Base-by-base conservation (phyloP, 1,140 invertebrate genomes). In the Prorops nasuta region DNA sequence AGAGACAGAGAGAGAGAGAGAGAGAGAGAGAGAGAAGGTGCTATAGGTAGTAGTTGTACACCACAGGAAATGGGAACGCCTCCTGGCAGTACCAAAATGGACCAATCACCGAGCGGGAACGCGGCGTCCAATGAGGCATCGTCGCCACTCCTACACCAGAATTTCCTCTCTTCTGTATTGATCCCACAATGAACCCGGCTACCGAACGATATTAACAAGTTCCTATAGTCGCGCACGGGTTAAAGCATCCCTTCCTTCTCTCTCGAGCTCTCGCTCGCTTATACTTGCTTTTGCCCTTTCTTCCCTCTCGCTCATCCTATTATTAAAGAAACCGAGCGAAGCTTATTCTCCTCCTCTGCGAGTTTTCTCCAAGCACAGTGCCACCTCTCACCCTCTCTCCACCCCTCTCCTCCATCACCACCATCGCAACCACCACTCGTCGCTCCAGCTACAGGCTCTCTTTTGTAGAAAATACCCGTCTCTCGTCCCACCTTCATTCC, bases 111-210 rank as follows among this genome's bases (percentile, higher is more conserved):
- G 24, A 10, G 36, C 62, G 34, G 51, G 51, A 47, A 49, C 34
- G 28, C 53, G 36, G 39, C 66, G 58, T 64, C 76, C 76, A 76
- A 78, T 78, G 56, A 70, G 67, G 43, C 63, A 52, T 46, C 66
- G 55, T 58, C 59, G 73, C 73, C 73, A 74, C 76, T 77, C 71
- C 76, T 72, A 74, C 73, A 60, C 63, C 4, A 28, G 10, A 28
- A 10, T 6, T 10, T 4, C 50, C 41, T 39, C 49, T 45, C 51
- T 48, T 60, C 52, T 64, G 71, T 78, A 76, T 77, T 77, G 75
- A 76, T 77, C 75, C 69, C 71, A 69, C 72, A 74, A 76, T 76
- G 73, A 76, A 73, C 72, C 70, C 71, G 60, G 56, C 63, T 56
- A 31, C 17, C 65, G 44, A 15, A 35, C 58, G 62, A 68, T 75